Percentiles rank a stretch among this genome's conserved stretches.
Evolutionary conservation across 2,888 invertebrate genomes (phyloP).

Genomic region (Strigamia maritima): DNA sequence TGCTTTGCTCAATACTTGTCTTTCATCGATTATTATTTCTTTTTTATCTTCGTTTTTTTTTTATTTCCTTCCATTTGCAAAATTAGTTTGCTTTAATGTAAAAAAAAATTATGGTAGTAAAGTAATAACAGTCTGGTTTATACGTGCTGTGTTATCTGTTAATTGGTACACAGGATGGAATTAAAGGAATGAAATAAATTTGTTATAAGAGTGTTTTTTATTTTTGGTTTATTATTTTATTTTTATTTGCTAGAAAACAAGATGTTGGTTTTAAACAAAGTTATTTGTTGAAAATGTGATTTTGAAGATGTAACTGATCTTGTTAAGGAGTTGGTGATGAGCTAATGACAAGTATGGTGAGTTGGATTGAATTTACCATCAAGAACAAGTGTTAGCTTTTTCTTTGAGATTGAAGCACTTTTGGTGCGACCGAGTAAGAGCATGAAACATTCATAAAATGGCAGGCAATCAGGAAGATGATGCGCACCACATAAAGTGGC

Average conservation of each 20-base stretch:
- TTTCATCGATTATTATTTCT: background rate
- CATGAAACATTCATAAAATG: slow-evolving; percentile 15
- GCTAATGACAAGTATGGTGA: background rate
- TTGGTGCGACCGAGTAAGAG: background rate
- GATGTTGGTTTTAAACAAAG: background rate
- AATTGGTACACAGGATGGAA: too few species aligned
- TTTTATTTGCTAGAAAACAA: background rate
- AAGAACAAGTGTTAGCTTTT: slow-evolving; percentile 15
- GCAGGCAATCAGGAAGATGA: slow-evolving; percentile 10
- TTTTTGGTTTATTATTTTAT: too few species aligned
- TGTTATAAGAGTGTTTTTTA: too few species aligned
- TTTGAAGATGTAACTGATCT: background rate
- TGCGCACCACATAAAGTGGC: slow-evolving; percentile 10
- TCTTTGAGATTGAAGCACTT: slow-evolving; percentile 5
- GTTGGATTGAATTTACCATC: slow-evolving; percentile 15
- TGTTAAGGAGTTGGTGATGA: background rate
- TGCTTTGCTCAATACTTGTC: background rate
- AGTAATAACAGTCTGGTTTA: too few species aligned
- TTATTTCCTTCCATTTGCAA: background rate
- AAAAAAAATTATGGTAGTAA: too few species aligned
- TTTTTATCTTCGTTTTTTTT: background rate
- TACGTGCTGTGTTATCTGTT: too few species aligned
- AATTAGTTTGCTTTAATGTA: background rate
- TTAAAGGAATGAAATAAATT: too few species aligned
- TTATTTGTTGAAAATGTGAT: background rate